Percentiles rank a stretch among this genome's conserved stretches.
These are phyloP conservation scores for Gulo gulo DNA, from an alignment of 2,113 vertebrate genomes.

Conservation along the genomic window DNA sequence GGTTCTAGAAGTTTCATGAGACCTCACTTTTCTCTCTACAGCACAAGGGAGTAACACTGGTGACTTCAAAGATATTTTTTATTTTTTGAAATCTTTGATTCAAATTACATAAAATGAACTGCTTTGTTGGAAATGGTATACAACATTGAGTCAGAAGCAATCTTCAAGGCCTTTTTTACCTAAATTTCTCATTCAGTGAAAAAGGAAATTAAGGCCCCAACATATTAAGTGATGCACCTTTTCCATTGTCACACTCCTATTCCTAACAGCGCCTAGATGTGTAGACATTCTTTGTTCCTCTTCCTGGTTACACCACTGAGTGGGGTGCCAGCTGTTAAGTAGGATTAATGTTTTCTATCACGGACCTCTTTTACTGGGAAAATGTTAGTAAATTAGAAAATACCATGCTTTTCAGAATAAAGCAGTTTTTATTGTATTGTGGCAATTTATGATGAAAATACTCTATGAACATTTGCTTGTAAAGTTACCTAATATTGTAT, in stretches of 20 bases:
- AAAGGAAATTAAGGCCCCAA: not conserved
- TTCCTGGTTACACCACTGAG: not conserved
- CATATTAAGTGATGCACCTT: not conserved
- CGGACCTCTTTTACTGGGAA: not conserved
- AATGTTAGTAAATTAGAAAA: slow-evolving; percentile 7
- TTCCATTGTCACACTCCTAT: not conserved
- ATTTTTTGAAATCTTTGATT: slow-evolving; percentile 10
- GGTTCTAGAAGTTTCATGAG: not conserved
- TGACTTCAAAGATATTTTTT: not conserved
- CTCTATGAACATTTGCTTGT: slow-evolving; percentile 3
- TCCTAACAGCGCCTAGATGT: not conserved
- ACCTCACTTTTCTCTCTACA: not conserved
- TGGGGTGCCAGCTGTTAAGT: not conserved
- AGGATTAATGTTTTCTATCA: not conserved
- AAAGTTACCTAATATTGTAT: not conserved
- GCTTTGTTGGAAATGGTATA: not conserved
- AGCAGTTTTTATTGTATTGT: not conserved
- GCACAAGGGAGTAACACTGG: not conserved
- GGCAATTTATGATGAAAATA: not conserved
- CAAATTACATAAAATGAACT: not conserved
- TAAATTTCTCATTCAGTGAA: not conserved
- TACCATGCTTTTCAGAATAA: slow-evolving; percentile 6
- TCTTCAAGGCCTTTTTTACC: not conserved
- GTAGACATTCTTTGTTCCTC: not conserved
- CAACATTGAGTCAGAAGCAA: not conserved